Evolutionary conservation across 2,888 invertebrate species (phyloP), one percentile per base, ranked within the genome.

Genomic region (Cyclophora albipunctata): DNA sequence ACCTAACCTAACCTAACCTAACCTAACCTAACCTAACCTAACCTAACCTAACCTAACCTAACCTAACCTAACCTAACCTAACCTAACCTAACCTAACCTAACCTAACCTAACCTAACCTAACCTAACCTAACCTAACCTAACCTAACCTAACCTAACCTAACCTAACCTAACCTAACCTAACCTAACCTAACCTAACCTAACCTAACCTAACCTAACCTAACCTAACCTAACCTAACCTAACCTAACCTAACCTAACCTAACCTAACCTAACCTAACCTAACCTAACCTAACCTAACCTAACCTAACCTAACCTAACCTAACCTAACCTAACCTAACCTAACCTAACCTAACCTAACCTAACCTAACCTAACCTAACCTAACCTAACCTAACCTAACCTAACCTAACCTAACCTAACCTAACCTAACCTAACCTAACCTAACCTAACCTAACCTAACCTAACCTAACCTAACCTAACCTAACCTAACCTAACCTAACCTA

Each of bases 401-500:
- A 49, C 49, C 52, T 49, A 46, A 49, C 46, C 49, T 46, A 49
- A 49, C 49, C 52, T 46, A 49, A 49, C 46, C 49, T 49, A 49
- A 46, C 48, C 46, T 46, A 48, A 49, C 46, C 51, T 48, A 48
- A 45, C 48, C 34, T 45, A 48, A 44, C 42, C 49, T 40, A 46
- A 46, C 44, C 46, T 45, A 53, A 51, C 53, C 49, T 53, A 56
- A 51, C 53, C 51, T 51, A 53, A 51, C 53, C 54, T 58, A 53
- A 58, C 58, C 54, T 58, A 53, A 53, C 56, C 53, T 53, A 53
- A 55, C 53, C 55, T 55, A 53, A 55, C 53, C 53, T 55, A 57
- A 54, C 57, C 51, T 55, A 59, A 54, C 52, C 57, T 57, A 55
- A 54, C 57, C 57, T 60, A 56, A 58, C 55, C 55, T 58, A 56